Evolutionary conservation across 2,797 vertebrate genomes (phyloP).

Genomic region (Enteromius fasciolatus): DNA sequence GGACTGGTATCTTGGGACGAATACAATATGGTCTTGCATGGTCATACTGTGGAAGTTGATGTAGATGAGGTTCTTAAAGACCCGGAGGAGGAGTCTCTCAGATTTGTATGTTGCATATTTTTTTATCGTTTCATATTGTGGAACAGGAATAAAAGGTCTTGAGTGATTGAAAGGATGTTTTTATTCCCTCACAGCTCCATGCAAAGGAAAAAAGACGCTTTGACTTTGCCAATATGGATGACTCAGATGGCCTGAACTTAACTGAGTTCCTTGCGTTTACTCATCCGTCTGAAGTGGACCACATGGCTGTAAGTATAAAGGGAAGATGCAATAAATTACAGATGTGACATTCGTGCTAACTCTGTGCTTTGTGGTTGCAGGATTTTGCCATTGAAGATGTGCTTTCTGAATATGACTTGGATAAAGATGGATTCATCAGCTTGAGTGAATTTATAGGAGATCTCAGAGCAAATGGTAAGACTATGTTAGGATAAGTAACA

Average conservation of each 20-base stretch:
- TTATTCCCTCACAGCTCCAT: constrained; percentile 81
- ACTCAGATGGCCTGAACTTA: constrained; percentile 79
- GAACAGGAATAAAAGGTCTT: background rate
- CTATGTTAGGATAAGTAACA: background rate
- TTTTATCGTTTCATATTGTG: background rate
- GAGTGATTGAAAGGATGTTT: background rate
- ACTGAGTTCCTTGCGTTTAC: constrained; percentile 94
- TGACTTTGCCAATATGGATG: constrained; percentile 86
- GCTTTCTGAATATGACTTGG: constrained; percentile 89
- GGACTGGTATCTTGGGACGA: constrained; percentile 91
- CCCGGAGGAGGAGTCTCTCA: constrained; percentile 90
- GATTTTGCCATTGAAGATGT: constrained; percentile 94
- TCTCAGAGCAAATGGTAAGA: constrained; percentile 86
- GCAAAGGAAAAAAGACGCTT: constrained; percentile 92
- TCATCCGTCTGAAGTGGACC: constrained; percentile 93
- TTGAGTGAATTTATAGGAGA: constrained; percentile 93
- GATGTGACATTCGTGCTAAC: background rate
- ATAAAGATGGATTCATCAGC: constrained; percentile 89
- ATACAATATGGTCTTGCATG: constrained; percentile 88
- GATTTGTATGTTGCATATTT: constrained; percentile 79
- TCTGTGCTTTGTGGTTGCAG: constrained; percentile 56
- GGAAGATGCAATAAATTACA: background rate
- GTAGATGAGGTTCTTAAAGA: constrained; percentile 80
- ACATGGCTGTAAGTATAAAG: constrained; percentile 88
- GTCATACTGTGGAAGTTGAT: constrained; percentile 84